These are phyloP conservation scores for Catamblyrhynchus diadema DNA, from an alignment of 2,797 vertebrate genomes.

Conservation along the genomic window DNA sequence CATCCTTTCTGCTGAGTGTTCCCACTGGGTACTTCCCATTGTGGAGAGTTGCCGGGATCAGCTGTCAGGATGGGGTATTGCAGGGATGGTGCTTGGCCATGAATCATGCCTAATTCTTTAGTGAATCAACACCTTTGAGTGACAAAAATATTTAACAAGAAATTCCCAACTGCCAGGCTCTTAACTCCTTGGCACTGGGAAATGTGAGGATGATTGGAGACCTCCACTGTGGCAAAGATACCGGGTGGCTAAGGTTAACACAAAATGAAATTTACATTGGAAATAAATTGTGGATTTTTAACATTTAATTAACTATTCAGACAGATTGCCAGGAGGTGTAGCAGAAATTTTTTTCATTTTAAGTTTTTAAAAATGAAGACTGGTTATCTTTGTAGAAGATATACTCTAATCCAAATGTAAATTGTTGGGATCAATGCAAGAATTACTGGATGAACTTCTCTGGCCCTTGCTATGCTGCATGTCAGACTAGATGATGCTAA, in stretches of 20 bases:
- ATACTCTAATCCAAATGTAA: constrained; percentile 47
- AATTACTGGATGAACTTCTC: constrained; percentile 62
- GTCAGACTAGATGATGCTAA: constrained; percentile 58
- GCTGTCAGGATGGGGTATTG: neutral
- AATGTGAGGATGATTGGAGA: neutral
- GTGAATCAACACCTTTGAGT: neutral
- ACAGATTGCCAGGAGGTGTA: neutral
- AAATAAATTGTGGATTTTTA: constrained; percentile 2
- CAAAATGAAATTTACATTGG: neutral
- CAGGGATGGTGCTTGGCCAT: neutral
- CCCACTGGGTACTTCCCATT: neutral
- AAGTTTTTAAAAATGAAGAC: constrained; percentile 39
- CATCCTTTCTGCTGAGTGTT: neutral
- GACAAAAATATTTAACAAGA: neutral
- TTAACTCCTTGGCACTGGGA: neutral
- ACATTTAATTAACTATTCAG: constrained; percentile 28
- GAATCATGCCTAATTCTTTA: neutral
- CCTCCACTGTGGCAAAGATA: neutral
- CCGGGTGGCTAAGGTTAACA: neutral
- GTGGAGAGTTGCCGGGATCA: neutral
- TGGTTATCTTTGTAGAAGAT: constrained; percentile 26
- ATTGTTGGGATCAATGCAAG: constrained; percentile 58
- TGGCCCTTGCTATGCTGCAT: constrained; percentile 58
- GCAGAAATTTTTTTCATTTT: constrained; percentile 7
- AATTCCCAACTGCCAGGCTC: neutral